Base-by-base conservation (phyloP, 2,113 vertebrate species). In the Phaethon lepturus region DNA sequence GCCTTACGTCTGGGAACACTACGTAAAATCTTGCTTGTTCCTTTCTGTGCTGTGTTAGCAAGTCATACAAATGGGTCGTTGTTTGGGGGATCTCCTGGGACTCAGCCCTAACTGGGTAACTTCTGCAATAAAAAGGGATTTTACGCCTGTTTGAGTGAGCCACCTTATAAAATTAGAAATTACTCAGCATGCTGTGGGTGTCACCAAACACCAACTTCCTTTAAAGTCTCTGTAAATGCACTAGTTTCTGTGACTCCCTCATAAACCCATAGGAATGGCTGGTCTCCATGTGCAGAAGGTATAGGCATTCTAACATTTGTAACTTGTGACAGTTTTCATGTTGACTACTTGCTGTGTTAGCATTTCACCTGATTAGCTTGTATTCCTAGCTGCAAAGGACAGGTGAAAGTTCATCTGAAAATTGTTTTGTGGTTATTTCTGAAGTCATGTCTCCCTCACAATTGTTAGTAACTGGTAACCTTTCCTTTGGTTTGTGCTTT, bases 241-340 rank as follows among this genome's bases (percentile, higher is more conserved):
- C 17, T 35, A 0, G 31, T 56, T 74, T 29, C 71, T 44, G 22
- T 4, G 17, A 13, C 44, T 53, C 26, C 31, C 44, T 62, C 25
- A 13, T 38, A 17, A 80, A 88, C 50, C 62, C 22, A 2, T 5
- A n/a, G 78, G 56, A 83, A 24, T 1, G 10, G 38, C n/a, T 47
- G 0, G 10, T 47, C 60, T 22, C 47, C 7, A 1, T 2, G 9
- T 10, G 22, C 25, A 33, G 35, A 5, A 13, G 6, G 4, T 24
- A 6, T 5, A 9, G 49, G 40, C 17, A 2, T 2, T 25, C 35
- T 18, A 38, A 25, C 22, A 17, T 13, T 25, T 23, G 15, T 23
- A 29, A 13, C 10, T 25, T 11, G 23, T 18, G n/a, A 26, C 31
- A 55, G 53, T 4, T 16, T 44, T 62, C 44, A 11, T 8, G 9